Evolutionary conservation across 2,888 invertebrate species (phyloP).

Genomic region (Anodontia alba): DNA sequence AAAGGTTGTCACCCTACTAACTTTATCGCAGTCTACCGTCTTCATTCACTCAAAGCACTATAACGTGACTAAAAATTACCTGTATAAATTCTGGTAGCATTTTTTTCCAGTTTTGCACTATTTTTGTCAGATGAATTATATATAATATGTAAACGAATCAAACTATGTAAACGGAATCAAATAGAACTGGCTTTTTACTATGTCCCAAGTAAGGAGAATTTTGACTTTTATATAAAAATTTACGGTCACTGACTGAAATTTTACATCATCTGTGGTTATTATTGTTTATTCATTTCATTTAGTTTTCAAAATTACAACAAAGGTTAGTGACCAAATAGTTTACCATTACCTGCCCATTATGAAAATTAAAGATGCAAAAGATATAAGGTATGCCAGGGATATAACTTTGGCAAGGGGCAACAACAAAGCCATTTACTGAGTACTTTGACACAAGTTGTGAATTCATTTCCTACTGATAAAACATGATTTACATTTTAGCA

Average conservation of each 20-base stretch:
- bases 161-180: no score
- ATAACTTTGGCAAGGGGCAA: no score
- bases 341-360: slow-evolving; percentile 1
- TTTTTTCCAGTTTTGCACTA: background rate
- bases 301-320: background rate
- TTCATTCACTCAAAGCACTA: no score
- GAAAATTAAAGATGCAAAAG: background rate
- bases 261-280: background rate
- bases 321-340: background rate
- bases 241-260: background rate
- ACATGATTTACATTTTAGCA: background rate
- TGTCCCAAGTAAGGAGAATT: background rate
- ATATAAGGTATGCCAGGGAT: background rate
- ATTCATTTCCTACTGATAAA: background rate
- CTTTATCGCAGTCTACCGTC: no score
- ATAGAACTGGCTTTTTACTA: no score
- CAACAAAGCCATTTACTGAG: no score
- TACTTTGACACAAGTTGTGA: background rate
- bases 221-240: background rate
- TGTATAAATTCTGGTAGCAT: slow-evolving; percentile 4
- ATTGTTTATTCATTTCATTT: slow-evolving; percentile 10
- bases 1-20: no score
- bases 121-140: no score
- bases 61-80: no score
- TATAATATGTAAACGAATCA: no score